These are phyloP conservation scores for Catharus fuscescens DNA, from an alignment of 2,113 vertebrate genomes.

Conservation along the genomic window DNA sequence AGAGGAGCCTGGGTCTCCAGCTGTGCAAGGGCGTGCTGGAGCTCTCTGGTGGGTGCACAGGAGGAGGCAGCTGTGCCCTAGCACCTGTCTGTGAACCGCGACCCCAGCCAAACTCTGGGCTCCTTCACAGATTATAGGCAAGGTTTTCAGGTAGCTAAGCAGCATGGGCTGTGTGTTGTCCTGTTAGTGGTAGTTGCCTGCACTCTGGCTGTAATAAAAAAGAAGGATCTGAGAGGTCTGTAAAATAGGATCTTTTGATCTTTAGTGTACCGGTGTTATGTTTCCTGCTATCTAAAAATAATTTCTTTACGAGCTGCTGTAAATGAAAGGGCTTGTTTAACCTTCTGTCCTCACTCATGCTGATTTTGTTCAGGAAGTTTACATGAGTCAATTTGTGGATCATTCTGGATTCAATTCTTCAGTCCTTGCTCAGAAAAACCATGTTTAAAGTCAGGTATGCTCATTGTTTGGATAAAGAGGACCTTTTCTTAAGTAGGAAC, in stretches of 20 bases:
- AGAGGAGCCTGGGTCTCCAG: neutral
- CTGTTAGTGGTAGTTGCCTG: neutral
- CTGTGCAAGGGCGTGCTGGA: neutral
- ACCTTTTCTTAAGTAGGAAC: neutral
- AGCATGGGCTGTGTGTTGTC: neutral
- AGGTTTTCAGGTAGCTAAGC: neutral
- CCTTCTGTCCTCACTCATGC: neutral
- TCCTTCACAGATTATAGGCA: neutral
- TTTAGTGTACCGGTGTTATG: neutral
- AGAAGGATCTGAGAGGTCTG: neutral
- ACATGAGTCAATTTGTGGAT: neutral
- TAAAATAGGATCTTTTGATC: slow-evolving; percentile 56
- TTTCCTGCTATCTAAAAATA: slow-evolving; percentile 64
- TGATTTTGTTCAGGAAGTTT: slow-evolving; percentile 36
- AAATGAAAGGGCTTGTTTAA: slow-evolving; percentile 49
- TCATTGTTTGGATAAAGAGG: neutral
- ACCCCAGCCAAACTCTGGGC: neutral
- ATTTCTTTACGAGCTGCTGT: slow-evolving; percentile 43
- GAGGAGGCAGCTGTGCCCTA: fast-evolving
- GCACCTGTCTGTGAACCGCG: fast-evolving
- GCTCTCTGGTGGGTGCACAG: fast-evolving
- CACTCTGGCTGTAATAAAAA: slow-evolving; percentile 16
- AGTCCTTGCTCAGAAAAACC: neutral
- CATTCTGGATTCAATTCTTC: slow-evolving; percentile 2
- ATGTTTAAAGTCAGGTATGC: slow-evolving; percentile 1